Conservation (phyloP, 2,113 vertebrate species). For the Thunnus thynnus region DNA sequence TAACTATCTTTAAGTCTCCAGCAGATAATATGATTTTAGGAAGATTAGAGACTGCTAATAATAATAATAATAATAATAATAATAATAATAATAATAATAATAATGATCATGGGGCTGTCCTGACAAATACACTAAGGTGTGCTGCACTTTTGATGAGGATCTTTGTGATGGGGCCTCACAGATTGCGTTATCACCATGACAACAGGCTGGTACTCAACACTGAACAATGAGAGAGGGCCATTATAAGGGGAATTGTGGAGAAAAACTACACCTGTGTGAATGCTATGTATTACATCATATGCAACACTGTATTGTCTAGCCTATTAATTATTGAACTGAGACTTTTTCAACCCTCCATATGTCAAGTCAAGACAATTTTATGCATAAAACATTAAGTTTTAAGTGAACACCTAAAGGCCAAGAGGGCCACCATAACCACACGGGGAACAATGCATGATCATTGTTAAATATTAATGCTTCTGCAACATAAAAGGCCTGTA, state of each 20-base stretch:
- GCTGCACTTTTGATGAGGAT: constrained; percentile 18
- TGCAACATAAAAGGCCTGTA: not conserved
- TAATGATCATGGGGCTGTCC: constrained; percentile 13
- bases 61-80: too few relatives aligned
- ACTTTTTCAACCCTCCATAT: not conserved
- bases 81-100: too few relatives aligned
- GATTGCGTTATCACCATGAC: constrained; percentile 42
- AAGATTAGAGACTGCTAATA: constrained; percentile 71
- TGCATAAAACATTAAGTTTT: not conserved
- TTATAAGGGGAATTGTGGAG: not conserved
- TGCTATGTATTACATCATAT: not conserved
- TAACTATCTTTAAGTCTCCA: constrained; percentile 44
- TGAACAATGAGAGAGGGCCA: not conserved
- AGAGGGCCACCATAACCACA: not conserved
- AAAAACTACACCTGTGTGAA: not conserved
- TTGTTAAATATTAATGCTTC: not conserved
- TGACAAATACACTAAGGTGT: constrained; percentile 30
- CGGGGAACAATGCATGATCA: not conserved
- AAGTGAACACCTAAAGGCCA: not conserved
- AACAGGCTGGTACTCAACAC: constrained; percentile 45
- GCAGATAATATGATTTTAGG: constrained; percentile 47
- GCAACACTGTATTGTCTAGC: not conserved
- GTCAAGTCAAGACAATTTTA: not conserved
- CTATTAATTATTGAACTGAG: not conserved
- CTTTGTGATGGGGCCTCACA: constrained; percentile 15